A percentile compares a stretch with the other conserved stretches of the same genome.
Evolutionary conservation across 2,797 vertebrate genomes (phyloP).

Genomic region (Notolabrus celidotus): DNA sequence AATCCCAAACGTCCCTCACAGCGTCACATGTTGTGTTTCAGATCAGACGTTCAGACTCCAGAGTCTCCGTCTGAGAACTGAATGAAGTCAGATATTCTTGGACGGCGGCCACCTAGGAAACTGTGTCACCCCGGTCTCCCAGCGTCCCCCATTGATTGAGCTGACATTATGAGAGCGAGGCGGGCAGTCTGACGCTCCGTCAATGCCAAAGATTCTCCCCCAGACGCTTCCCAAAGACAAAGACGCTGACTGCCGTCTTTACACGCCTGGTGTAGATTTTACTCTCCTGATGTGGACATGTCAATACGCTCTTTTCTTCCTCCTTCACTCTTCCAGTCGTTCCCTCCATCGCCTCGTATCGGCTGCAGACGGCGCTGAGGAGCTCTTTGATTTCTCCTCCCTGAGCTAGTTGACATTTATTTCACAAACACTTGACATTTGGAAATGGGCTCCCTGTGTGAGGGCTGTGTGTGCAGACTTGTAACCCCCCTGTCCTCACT

Average conservation of each 20-base stretch:
- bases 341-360: constrained; percentile 11
- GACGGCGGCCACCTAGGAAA: not conserved
- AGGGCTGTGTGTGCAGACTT: constrained; percentile 21
- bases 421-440: constrained; percentile 81
- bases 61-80: not conserved
- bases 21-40: too few species aligned
- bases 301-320: not conserved
- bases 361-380: constrained; percentile 38
- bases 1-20: too few species aligned
- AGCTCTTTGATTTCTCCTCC: constrained; percentile 65
- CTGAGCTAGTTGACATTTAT: constrained; percentile 76
- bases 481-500: constrained; percentile 2
- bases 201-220: constrained; percentile 17
- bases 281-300: not conserved
- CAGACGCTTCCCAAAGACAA: constrained; percentile 12
- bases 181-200: constrained; percentile 1
- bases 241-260: not conserved
- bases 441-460: constrained; percentile 53
- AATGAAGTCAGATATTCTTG: not conserved
- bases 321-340: not conserved
- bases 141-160: not conserved
- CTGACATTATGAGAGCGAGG: constrained; percentile 6
- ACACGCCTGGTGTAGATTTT: constrained; percentile 11
- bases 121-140: not conserved
- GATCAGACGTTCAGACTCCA: not conserved